phyloP scores from a whole-genome alignment of 2,113 vertebrate species.

The Sprattus sprattus region DNA sequence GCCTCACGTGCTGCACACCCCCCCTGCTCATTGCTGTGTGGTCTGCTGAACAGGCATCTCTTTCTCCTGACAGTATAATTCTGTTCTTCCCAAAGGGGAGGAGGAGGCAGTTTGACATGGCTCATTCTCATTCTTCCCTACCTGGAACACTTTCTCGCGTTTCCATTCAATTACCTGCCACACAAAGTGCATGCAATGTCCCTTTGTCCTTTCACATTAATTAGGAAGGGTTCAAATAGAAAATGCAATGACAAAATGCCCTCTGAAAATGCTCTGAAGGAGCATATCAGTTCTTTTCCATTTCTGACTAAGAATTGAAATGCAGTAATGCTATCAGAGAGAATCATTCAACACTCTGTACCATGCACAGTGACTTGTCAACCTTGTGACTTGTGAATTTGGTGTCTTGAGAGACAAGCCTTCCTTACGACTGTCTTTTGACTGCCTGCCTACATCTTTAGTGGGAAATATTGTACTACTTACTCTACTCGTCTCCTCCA shows the following conservation, averaged over 20 bases:
- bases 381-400: too few species aligned
- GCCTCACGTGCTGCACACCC: conserved; percentile 26
- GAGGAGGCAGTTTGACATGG: conserved; percentile 7
- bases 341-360: too few species aligned
- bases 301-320: too few species aligned
- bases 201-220: background rate
- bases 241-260: background rate
- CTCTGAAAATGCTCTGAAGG: background rate
- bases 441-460: too few species aligned
- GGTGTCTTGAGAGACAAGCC: background rate
- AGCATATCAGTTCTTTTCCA: too few species aligned
- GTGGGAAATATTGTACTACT: too few species aligned
- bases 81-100: background rate
- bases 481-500: too few species aligned
- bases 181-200: background rate
- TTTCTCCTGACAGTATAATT: conserved; percentile 30
- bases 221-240: background rate
- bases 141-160: background rate
- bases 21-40: conserved; percentile 13
- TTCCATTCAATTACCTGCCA: background rate
- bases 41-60: conserved; percentile 31
- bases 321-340: too few species aligned
- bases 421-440: background rate
- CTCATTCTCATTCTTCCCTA: conserved; percentile 15
- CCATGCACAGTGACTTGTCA: too few species aligned